Evolutionary conservation across 2,113 vertebrate genomes (phyloP), one percentile per base, ranked within the genome.

Genomic region (Triplophysa siluroides): DNA sequence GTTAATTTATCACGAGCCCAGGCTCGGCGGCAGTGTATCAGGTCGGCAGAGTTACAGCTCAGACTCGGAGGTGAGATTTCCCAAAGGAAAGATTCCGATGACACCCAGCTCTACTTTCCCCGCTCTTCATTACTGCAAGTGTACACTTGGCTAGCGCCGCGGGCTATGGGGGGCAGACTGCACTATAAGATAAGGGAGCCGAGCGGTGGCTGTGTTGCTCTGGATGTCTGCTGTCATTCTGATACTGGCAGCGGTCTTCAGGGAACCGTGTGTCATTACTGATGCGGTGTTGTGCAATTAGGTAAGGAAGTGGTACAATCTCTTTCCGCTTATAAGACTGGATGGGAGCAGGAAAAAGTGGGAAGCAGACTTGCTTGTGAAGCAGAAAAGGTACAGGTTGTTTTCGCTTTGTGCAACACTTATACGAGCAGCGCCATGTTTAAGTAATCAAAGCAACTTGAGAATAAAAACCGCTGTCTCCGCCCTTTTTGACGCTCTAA

Each of bases 231-330:
- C 77, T 64, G 71, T 76, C 70, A 75, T 21, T 26, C 77, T 29
- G 41, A 72, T 76, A 43, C 16, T 11, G 38, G 23, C 56, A 58
- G 61, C 18, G 47, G 58, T 66, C 77, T 64, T 21, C 67, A 60
- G 67, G 23, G 71, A 75, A 67, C 71, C 18, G 58, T 16, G 65
- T 52, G 43, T 76, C 77, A 83, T 76, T 73, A 76, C 71, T 21
- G 62, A 62, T 74, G 65, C 72, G 56, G 61, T 56, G 78, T 70
- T 79, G 82, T 79, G 78, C 70, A 79, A 79, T 83, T 83, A 83
- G 72, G 71, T 63, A 75, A 83, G 52, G 61, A 62, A 62, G 71
- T 70, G 64, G 58, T 75, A 75, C 43, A 21, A 77, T 77, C 67
- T 76, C 18, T 50, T 33, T 81, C 38, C 38, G 24, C 79, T 75